Evolutionary conservation across 2,113 vertebrate genomes (phyloP).

Genomic region (Chionis minor): DNA sequence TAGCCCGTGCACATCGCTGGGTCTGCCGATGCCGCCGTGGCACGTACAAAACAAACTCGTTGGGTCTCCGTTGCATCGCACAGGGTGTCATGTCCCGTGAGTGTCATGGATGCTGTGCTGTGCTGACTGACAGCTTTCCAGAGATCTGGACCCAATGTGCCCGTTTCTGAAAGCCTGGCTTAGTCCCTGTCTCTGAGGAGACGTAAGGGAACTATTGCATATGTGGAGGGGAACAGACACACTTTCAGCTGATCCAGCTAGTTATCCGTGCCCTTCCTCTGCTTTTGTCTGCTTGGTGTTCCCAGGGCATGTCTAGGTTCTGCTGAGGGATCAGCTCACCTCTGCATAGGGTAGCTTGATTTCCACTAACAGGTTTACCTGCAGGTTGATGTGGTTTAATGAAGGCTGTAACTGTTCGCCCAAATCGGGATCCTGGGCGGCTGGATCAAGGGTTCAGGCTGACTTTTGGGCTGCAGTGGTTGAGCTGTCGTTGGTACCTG

Average conservation of each 20-base stretch:
- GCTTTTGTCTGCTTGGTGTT: not conserved
- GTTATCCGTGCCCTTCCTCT: not conserved
- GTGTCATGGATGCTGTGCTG: not conserved
- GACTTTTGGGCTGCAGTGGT: not conserved
- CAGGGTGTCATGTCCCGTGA: not conserved
- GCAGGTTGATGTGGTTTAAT: not conserved
- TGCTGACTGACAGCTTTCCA: not conserved
- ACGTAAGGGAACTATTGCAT: not conserved
- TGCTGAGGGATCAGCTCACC: not conserved
- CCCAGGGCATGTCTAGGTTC: not conserved
- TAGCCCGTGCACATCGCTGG: not conserved
- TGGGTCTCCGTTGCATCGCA: not conserved
- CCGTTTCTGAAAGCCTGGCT: not conserved
- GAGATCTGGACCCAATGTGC: not conserved
- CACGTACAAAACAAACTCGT: conserved; percentile 8
- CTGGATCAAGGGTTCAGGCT: not conserved
- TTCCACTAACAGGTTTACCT: not conserved
- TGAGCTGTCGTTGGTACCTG: not conserved
- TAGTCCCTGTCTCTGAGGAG: not conserved
- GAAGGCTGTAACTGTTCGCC: not conserved
- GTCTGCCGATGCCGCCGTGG: not conserved
- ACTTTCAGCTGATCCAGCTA: not conserved
- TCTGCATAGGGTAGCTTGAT: not conserved
- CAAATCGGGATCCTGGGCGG: fast-evolving
- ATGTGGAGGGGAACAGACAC: not conserved